Percentiles rank a stretch among this genome's conserved stretches.
These are phyloP conservation scores for Choristoneura rosaceana DNA, from an alignment of 2,888 invertebrate genomes.

Conservation along the genomic window DNA sequence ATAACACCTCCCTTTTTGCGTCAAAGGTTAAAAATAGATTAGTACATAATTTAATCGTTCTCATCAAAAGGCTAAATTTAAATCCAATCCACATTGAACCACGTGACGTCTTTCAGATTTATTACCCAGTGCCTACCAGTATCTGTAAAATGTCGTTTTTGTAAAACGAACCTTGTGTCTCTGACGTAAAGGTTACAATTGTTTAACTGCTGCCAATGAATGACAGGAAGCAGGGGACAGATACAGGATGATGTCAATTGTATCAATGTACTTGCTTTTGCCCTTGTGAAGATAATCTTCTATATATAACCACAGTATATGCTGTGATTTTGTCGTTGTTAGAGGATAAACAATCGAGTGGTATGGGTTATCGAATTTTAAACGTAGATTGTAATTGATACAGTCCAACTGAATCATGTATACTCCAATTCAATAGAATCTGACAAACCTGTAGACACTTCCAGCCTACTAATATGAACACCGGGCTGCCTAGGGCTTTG, in stretches of 20 bases:
- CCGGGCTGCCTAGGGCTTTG: no score
- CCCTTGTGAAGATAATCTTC: conserved; percentile 77
- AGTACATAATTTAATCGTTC: background rate
- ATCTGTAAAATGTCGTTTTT: background rate
- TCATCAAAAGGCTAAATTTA: conserved; percentile 34
- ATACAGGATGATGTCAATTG: conserved; percentile 78
- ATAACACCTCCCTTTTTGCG: no score
- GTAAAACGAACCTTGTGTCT: conserved; percentile 48
- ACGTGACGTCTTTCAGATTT: conserved; percentile 34
- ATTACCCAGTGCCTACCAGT: conserved; percentile 10
- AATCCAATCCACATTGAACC: conserved; percentile 28
- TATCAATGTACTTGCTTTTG: conserved; percentile 55
- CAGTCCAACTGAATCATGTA: no score
- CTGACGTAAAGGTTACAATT: conserved; percentile 46
- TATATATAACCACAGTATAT: conserved; percentile 27
- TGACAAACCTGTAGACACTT: no score
- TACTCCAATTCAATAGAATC: no score
- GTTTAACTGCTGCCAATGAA: conserved; percentile 58
- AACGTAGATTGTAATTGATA: no score
- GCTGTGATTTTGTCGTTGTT: background rate
- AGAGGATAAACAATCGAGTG: no score
- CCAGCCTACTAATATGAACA: no score
- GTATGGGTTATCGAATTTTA: no score
- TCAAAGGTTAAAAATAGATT: no score
- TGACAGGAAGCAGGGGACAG: conserved; percentile 57